Evolutionary conservation across 1,140 invertebrate species (phyloP).

Genomic region (Drosophila micromelanica): DNA sequence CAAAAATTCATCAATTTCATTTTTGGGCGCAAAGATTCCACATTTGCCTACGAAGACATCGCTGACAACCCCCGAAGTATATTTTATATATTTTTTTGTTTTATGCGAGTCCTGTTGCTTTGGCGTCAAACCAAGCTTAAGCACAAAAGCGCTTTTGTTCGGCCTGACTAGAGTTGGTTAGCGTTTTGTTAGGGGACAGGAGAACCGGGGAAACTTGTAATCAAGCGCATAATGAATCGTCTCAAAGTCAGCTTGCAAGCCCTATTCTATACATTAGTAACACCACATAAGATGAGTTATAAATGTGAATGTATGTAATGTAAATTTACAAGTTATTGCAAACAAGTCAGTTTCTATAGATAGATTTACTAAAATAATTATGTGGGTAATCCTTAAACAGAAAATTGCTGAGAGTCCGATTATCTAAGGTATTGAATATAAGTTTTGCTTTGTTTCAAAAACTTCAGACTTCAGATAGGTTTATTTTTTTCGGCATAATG

Average conservation of each 20-base stretch:
- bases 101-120: conserved; percentile 18
- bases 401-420: too few relatives aligned
- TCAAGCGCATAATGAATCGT: conserved; percentile 5
- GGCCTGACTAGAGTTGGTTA: conserved; percentile 16
- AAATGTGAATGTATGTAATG: too few relatives aligned
- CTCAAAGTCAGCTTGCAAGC: conserved; percentile 2
- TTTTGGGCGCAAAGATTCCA: conserved; percentile 20
- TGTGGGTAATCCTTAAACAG: too few relatives aligned
- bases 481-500: too few relatives aligned
- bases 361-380: too few relatives aligned
- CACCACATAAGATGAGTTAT: too few relatives aligned
- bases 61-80: conserved; percentile 54
- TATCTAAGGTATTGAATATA: background rate
- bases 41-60: conserved; percentile 27
- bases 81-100: conserved; percentile 1
- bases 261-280: too few relatives aligned
- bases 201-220: conserved; percentile 26
- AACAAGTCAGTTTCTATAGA: too few relatives aligned
- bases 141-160: conserved; percentile 56
- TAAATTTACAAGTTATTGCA: too few relatives aligned
- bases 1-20: conserved; percentile 62
- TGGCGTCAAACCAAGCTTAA: conserved; percentile 44
- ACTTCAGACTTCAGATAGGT: too few relatives aligned
- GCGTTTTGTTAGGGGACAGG: conserved; percentile 18
- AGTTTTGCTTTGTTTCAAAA: background rate